These are phyloP conservation scores for Anastrepha ludens DNA, from an alignment of 1,140 invertebrate species.

Conservation along the genomic window DNA sequence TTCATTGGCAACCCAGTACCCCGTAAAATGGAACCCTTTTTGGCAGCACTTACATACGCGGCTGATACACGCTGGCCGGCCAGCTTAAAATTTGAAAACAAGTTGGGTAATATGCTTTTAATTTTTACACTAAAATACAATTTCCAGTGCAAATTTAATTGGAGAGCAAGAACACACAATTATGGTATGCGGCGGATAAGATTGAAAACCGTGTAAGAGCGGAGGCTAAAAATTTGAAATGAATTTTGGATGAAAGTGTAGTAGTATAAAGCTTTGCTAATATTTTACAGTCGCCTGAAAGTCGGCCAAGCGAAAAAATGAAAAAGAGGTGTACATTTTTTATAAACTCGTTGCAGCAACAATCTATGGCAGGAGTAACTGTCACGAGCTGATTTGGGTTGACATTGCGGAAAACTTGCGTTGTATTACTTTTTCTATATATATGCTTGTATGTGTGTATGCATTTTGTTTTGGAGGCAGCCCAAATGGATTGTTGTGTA, in stretches of 20 bases:
- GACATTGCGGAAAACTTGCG: neutral
- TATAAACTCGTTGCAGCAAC: neutral
- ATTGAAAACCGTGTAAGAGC: no score
- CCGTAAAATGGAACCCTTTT: neutral
- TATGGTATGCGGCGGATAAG: neutral
- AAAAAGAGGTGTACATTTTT: neutral
- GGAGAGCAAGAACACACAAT: neutral
- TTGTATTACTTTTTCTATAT: neutral
- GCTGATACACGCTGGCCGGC: neutral
- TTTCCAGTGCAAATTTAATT: conserved; percentile 25
- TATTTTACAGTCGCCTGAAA: neutral
- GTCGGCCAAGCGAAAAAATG: neutral
- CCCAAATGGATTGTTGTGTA: no score
- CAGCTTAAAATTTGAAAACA: neutral
- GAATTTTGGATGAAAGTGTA: neutral
- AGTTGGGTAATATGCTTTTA: neutral
- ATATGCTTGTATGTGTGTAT: no score
- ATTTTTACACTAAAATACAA: conserved; percentile 28
- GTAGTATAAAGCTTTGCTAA: neutral
- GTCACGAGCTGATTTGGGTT: neutral
- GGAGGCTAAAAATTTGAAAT: neutral
- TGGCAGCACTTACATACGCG: neutral
- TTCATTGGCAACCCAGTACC: neutral
- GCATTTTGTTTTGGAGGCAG: no score
- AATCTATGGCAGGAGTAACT: neutral